Base-by-base conservation (phyloP, 2,888 invertebrate species). In the Mesopsocus fuscifrons region DNA sequence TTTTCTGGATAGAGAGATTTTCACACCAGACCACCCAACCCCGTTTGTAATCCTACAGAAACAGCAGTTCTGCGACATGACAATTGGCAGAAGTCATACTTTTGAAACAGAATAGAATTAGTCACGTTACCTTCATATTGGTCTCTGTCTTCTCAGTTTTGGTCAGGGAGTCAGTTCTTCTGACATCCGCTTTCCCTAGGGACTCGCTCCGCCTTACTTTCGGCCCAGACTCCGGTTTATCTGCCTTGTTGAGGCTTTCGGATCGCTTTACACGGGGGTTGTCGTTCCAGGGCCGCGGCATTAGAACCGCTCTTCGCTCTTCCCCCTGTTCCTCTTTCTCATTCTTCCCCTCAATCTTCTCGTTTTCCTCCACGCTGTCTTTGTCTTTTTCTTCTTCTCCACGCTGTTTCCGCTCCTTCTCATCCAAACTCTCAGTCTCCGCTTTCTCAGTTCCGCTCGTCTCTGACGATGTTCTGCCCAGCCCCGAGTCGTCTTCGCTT, bases 111-210 rank as follows among this genome's bases (percentile, higher is more conserved):
- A n/a, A n/a, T n/a, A n/a, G n/a, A n/a, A n/a, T n/a, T 58, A 62
- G 62, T 34, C 78, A 69, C 40, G 77, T 69, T 56, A 78, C 79
- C 57, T 76, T 78, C 49, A 78, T 71, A 62, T 82, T 82, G 59
- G 77, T 77, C 59, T 83, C 82, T 33, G 76, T 76, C 65, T 80
- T 78, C 59, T 79, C 79, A 49, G 69, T 74, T 59, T 78, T 78
- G 42, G 74, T 74, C 49, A 78, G 58, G 44, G 72, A 72, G 47
- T 73, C 73, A 0, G 70, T 69, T n/a, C 72, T 60, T 49, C 71
- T 71, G 22, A 72, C 50, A 48, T 64, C 65, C 18, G 59, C 57
- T 44, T 63, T 64, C 8, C 63, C 60, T 9, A 46, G 59, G 56
- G 47, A 46, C 33, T 48, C 41, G 42, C 73, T 72, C 51, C 70